phyloP scores from a whole-genome alignment of 2,797 vertebrate genomes.

The Protonibea diacanthus region DNA sequence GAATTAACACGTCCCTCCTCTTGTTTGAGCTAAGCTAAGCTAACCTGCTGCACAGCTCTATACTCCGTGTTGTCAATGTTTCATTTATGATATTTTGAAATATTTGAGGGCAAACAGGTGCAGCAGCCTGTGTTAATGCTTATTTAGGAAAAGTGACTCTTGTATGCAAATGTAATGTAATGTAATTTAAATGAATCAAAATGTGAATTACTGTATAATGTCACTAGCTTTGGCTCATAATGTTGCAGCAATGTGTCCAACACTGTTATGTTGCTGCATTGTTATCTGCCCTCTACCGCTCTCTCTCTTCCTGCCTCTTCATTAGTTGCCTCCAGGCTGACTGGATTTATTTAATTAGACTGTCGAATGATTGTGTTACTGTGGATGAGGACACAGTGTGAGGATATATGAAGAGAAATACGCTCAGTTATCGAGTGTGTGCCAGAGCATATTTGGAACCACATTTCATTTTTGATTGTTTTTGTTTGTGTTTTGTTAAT shows the following conservation, averaged over 20 bases:
- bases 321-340: constrained; percentile 7
- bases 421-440: background rate
- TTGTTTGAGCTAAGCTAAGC: background rate
- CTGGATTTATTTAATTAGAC: background rate
- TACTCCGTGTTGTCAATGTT: too few species aligned
- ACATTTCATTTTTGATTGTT: background rate
- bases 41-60: too few species aligned
- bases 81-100: too few species aligned
- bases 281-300: background rate
- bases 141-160: too few species aligned
- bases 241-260: too few species aligned
- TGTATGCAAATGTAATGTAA: too few species aligned
- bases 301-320: background rate
- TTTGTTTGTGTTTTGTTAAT: background rate
- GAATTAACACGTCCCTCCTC: background rate
- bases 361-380: background rate
- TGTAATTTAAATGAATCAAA: background rate
- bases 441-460: background rate
- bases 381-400: background rate
- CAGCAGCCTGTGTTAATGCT: too few species aligned
- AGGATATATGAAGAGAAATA: background rate
- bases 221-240: background rate
- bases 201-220: background rate
- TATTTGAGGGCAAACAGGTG: too few species aligned
- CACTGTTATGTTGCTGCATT: too few species aligned